Evolutionary conservation across 1,140 invertebrate species (phyloP), one percentile per base, ranked within the genome.

Genomic region (Scaptomyza graminum): DNA sequence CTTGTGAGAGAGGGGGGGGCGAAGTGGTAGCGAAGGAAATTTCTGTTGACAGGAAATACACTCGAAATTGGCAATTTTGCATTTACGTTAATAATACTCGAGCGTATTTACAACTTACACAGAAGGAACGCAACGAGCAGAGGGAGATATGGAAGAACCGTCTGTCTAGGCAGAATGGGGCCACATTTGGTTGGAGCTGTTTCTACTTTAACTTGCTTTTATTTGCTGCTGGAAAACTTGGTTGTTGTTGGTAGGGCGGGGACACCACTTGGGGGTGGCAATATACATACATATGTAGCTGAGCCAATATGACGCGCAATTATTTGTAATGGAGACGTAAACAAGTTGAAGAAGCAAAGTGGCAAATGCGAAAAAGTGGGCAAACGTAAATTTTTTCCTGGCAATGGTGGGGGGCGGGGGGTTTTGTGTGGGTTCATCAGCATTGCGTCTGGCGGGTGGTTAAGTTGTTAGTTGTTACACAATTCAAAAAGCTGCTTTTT

Each of bases 1-100:
- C 51, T 64, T 54, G 37, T 4, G 22, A 2, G 39, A 31, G 9
- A 47, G 2, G 15, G 8, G 11, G 57, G 34, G 18, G 54, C 31
- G 71, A 65, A 63, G 55, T 54, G 52, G 50, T 39, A 50, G 41
- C 25, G 43, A 74, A 71, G 75, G 64, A 87, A 77, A 90, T 89
- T 91, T 87, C 80, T 91, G 90, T 91, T 91, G 90, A 91, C 90
- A 89, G 90, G 90, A 91, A 91, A 91, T 91, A 91, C 88, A 91
- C 90, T 89, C 84, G 88, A 91, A 91, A 91, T 91, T 91, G 90
- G 90, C 90, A 91, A 91, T 91, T 91, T 91, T 91, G 87, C 87
- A 91, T 91, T 91, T 91, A 90, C 90, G 90, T 90, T 91, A 90
- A 91, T 91, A 91, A 91, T 90, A 91, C 90, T 90, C 90, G 51